Evolutionary conservation across 2,113 vertebrate species (phyloP).

Genomic region (Melanocharis versteri): DNA sequence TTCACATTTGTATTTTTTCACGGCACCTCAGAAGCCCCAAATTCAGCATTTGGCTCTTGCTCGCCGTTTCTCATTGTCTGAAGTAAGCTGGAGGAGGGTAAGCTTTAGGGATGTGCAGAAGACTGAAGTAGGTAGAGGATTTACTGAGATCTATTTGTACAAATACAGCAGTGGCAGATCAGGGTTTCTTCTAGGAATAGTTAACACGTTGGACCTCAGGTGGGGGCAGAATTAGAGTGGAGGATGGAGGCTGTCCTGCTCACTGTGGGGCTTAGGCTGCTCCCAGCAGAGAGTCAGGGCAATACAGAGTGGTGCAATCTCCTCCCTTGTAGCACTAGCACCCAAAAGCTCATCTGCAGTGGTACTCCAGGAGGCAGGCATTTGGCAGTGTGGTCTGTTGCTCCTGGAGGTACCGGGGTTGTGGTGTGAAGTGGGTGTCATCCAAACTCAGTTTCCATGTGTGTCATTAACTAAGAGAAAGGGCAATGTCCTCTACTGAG

Average conservation of each 20-base stretch:
- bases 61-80: not conserved
- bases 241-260: not conserved
- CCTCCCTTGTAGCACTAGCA: not conserved
- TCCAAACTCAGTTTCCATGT: not conserved
- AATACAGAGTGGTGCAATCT: not conserved
- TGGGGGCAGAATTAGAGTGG: not conserved
- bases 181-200: not conserved
- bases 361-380: not conserved
- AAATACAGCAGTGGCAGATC: not conserved
- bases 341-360: not conserved
- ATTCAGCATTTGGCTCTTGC: not conserved
- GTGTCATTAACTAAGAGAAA: not conserved
- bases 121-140: not conserved
- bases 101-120: not conserved
- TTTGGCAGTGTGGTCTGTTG: not conserved
- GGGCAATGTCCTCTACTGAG: not conserved
- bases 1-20: not conserved
- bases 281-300: not conserved
- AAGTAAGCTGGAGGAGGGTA: not conserved
- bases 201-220: rapidly evolving
- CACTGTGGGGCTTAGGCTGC: not conserved
- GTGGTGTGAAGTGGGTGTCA: rapidly evolving
- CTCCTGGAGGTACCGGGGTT: not conserved
- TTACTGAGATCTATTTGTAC: not conserved
- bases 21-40: not conserved